A percentile compares a stretch with the other conserved stretches of the same genome.
These are phyloP conservation scores for Oncorhynchus clarkii DNA, from an alignment of 2,113 vertebrate genomes.

Conservation along the genomic window DNA sequence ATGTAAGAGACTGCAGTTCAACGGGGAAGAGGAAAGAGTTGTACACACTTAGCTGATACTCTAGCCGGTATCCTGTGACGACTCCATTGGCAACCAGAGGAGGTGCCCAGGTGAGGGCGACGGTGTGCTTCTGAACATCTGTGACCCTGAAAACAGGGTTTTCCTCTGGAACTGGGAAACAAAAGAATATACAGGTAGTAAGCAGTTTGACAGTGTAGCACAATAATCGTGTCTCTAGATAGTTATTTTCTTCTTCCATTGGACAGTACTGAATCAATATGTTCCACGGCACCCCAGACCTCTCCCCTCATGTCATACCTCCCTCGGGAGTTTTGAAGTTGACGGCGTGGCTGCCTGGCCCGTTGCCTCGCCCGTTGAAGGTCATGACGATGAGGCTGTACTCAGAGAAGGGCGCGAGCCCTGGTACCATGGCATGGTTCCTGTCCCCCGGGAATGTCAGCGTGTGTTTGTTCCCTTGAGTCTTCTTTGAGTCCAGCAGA, in stretches of 20 bases:
- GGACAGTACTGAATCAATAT: conserved; percentile 56
- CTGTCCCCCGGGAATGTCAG: conserved; percentile 81
- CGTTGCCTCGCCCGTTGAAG: conserved; percentile 88
- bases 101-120: conserved; percentile 84
- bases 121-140: conserved; percentile 78
- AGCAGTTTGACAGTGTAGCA: conserved; percentile 9
- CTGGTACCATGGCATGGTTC: conserved; percentile 77
- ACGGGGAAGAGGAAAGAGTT: background rate
- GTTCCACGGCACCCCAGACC: conserved; percentile 19
- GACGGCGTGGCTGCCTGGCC: conserved; percentile 84
- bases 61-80: conserved; percentile 84
- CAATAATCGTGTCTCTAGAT: background rate
- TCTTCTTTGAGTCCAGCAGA: conserved; percentile 78
- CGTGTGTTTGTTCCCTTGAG: conserved; percentile 78
- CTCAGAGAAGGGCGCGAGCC: conserved; percentile 87
- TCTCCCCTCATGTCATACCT: conserved; percentile 76
- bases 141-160: conserved; percentile 83
- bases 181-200: conserved; percentile 25
- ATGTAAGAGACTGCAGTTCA: background rate
- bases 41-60: conserved; percentile 92
- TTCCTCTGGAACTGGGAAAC: conserved; percentile 83
- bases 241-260: conserved; percentile 43
- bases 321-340: conserved; percentile 92
- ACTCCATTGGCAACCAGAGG: conserved; percentile 86
- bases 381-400: conserved; percentile 86